Base-by-base conservation (phyloP, 2,888 invertebrate species). In the Perizoma flavofasciatum region DNA sequence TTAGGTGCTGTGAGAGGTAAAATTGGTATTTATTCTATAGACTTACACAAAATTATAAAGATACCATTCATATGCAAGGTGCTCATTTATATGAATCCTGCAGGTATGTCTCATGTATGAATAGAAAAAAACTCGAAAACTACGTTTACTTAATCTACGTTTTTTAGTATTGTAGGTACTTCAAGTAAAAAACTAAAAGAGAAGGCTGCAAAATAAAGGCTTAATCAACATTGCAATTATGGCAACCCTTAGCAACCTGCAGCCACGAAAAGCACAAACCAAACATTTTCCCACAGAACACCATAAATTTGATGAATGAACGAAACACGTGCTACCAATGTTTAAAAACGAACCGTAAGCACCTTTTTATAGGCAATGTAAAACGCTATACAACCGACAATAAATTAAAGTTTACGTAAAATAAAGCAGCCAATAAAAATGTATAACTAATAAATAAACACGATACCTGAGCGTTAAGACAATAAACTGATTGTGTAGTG, bases 401-500 rank as follows among this genome's bases (percentile, higher is more conserved):
- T 92, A 92, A 92, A 92, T 92, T 91, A 86, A 90, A 90, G 83
- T 89, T 91, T 85, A 92, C 90, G 89, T 90, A 88, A 91, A 91
- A 89, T 92, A 86, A 92, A 91, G 87, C 89, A 69, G 84, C 83
- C 83, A 89, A 91, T 92, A 92, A 92, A 92, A 92, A 89, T 90
- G 91, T 92, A 91, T 91, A 91, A 90, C 89, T 91, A 92, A 91
- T 91, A 92, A 92, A 91, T 91, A 89, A 91, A 91, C 89, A 91
- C 86, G 88, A 89, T 90, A 92, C 91, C 92, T 91, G 90, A 83
- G 85, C 84, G 84, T 84, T 86, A 83, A 90, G 85, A 91, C 90
- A 91, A 88, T 90, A 91, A 92, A 92, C 88, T 71, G 81, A 87
- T 87, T 85, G 87, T 89, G 88, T 86, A 88, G 89, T 78, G 72